phyloP scores from a whole-genome alignment of 2,888 invertebrate genomes.

The Griposia aprilina region DNA sequence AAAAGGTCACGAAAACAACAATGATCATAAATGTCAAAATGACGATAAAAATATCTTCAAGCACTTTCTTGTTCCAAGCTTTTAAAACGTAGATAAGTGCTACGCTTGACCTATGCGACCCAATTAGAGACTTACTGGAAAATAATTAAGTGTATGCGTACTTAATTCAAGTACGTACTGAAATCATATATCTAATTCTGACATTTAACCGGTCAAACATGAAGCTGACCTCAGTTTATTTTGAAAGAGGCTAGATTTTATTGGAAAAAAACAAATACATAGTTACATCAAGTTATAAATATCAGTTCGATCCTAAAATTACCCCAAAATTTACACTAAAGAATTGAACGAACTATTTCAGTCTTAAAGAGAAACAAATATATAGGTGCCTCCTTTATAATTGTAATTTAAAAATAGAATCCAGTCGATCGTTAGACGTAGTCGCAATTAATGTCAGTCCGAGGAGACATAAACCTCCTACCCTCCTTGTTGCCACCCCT shows the following conservation, averaged over 20 bases:
- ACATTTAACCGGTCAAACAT: neutral
- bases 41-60: neutral
- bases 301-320: neutral
- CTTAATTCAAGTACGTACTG: too few relatives aligned
- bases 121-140: constrained; percentile 7
- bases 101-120: constrained; percentile 8
- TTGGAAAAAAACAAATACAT: neutral
- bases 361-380: neutral
- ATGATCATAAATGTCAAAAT: neutral
- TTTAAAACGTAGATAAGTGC: neutral
- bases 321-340: neutral
- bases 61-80: too few relatives aligned
- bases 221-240: neutral
- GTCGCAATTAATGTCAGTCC: constrained; percentile 60
- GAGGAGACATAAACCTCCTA: constrained; percentile 50
- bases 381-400: constrained; percentile 1
- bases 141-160: neutral
- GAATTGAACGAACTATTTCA: neutral
- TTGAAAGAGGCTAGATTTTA: constrained; percentile 2
- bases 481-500: constrained; percentile 50
- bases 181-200: constrained; percentile 1
- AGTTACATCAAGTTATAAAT: neutral
- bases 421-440: constrained; percentile 60
- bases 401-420: constrained; percentile 62
- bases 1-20: neutral